A percentile compares a stretch with the other conserved stretches of the same genome.
Evolutionary conservation across 2,888 invertebrate genomes (phyloP).

Genomic region (Cistogaster globosa): DNA sequence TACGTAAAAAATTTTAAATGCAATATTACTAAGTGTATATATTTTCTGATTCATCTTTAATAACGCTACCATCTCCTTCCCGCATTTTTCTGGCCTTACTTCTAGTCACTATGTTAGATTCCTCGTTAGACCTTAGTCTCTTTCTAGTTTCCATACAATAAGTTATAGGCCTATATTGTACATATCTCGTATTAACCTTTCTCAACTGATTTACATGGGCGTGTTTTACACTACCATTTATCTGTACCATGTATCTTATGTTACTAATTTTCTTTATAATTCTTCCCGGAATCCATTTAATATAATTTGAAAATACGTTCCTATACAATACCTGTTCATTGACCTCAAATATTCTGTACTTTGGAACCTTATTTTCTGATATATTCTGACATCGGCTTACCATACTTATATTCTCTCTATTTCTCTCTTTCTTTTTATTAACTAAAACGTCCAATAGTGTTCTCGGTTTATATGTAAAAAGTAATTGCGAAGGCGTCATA

Average conservation of each 20-base stretch:
- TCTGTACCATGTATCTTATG: conserved; percentile 1
- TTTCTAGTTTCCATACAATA: conserved; percentile 5
- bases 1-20: not conserved
- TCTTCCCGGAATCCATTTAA: conserved; percentile 13
- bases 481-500: not conserved
- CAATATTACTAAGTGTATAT: too few species aligned
- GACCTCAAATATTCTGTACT: conserved; percentile 4
- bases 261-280: conserved; percentile 18
- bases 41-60: not conserved
- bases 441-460: conserved; percentile 17
- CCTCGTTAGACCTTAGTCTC: conserved; percentile 10
- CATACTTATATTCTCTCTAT: not conserved
- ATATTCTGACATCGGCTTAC: not conserved
- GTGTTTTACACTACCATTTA: conserved; percentile 27
- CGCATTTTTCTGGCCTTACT: conserved; percentile 6
- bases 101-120: conserved; percentile 1
- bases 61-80: not conserved
- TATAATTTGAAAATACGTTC: conserved; percentile 23
- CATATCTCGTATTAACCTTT: not conserved
- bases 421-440: not conserved
- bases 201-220: conserved; percentile 24
- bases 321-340: conserved; percentile 27
- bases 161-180: conserved; percentile 1
- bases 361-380: not conserved
- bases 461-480: conserved; percentile 26